Conservation (phyloP, 2,888 invertebrate genomes). For the Palloptera scutellata region DNA sequence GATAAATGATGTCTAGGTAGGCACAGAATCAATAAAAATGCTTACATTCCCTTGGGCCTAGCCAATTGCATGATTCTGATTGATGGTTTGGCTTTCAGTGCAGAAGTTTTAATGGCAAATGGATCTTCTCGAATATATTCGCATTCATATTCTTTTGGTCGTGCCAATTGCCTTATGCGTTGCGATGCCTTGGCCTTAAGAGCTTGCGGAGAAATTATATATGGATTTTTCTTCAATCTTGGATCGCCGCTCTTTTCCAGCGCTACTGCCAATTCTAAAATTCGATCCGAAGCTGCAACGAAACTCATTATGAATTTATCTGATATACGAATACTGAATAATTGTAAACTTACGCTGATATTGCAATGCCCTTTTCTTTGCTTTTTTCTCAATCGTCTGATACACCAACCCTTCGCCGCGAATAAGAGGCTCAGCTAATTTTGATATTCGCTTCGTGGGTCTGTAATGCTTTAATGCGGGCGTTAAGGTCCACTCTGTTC, state of each 20-base stretch:
- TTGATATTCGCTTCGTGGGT: slow-evolving; percentile 11
- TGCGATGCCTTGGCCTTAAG: slow-evolving; percentile 12
- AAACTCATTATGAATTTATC: not conserved
- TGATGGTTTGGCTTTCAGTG: slow-evolving; percentile 21
- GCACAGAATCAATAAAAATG: no score
- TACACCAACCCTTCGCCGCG: slow-evolving; percentile 19
- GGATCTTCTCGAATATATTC: slow-evolving; percentile 1
- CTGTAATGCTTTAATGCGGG: slow-evolving; percentile 17
- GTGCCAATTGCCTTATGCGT: slow-evolving; percentile 18
- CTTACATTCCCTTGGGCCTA: slow-evolving; percentile 8
- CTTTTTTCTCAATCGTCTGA: slow-evolving; percentile 8
- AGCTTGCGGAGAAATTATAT: slow-evolving; percentile 8
- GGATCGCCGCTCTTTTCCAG: slow-evolving; percentile 2
- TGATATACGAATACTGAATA: not conserved
- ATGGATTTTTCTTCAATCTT: slow-evolving; percentile 15
- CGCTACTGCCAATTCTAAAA: slow-evolving; percentile 16
- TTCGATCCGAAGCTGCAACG: slow-evolving; percentile 13
- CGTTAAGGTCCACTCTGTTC: slow-evolving; percentile 18
- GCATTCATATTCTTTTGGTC: slow-evolving; percentile 11
- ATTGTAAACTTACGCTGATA: slow-evolving; percentile 13
- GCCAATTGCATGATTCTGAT: slow-evolving; percentile 16
- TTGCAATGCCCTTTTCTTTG: not conserved
- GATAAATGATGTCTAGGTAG: no score
- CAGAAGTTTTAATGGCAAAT: slow-evolving; percentile 16
- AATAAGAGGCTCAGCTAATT: slow-evolving; percentile 11